Conservation (phyloP, 1,140 invertebrate genomes). For the Drosophila serrata region DNA sequence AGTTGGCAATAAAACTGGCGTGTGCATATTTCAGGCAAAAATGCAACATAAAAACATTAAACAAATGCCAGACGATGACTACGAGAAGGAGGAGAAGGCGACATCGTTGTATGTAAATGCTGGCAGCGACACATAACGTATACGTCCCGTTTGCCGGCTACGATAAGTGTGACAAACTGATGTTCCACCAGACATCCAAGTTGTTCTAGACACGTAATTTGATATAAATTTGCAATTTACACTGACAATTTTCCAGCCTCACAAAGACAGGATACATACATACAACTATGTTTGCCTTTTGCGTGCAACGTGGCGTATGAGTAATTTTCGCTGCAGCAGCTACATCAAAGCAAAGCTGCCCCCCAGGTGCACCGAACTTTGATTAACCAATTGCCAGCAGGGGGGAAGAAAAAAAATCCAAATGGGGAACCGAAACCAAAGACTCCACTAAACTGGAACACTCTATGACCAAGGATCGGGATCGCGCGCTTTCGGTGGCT, state of each 20-base stretch:
- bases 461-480: constrained; percentile 6
- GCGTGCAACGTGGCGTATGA: constrained; percentile 67
- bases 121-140: constrained; percentile 48
- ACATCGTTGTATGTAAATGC: constrained; percentile 6
- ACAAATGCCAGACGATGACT: constrained; percentile 70
- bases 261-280: not conserved
- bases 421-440: not conserved
- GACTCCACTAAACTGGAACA: constrained; percentile 47
- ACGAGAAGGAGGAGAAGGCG: not conserved
- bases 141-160: constrained; percentile 37
- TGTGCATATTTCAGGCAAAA: constrained; percentile 76
- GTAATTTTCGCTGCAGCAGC: constrained; percentile 49
- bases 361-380: constrained; percentile 72
- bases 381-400: constrained; percentile 51
- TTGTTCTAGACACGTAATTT: constrained; percentile 49
- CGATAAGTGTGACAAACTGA: constrained; percentile 75
- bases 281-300: constrained; percentile 18
- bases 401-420: not conserved
- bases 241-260: constrained; percentile 60
- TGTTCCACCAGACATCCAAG: constrained; percentile 16
- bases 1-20: constrained; percentile 74
- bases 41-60: constrained; percentile 78
- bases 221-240: constrained; percentile 77
- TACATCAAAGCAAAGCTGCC: constrained; percentile 47
- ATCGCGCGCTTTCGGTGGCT: constrained; percentile 45